Evolutionary conservation across 2,113 vertebrate species (phyloP), one percentile per base, ranked within the genome.

Genomic region (Gambusia affinis): DNA sequence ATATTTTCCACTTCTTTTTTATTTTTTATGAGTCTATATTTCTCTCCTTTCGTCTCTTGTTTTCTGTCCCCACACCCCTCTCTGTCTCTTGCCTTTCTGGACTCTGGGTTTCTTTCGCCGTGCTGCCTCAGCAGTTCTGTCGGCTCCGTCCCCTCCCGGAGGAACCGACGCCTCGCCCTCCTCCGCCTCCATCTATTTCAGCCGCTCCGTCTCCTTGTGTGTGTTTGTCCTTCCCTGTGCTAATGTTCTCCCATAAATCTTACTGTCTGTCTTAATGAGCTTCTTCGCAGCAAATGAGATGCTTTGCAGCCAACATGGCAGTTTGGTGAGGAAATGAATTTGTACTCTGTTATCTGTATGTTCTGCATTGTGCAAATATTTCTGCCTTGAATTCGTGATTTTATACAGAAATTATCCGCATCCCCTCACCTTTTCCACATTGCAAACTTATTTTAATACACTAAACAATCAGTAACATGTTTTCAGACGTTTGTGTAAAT

Each of bases 81-180:
- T 69, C 42, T 75, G 69, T 37, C 66, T 69, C 42, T 60, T 37
- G 29, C 72, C 70, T 67, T 60, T 72, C 70, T 72, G 64, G 33
- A 35, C 67, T 67, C 65, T 60, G 73, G 29, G 31, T 75, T 80
- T 80, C 68, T 60, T 71, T 35, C 31, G 29, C 44, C 1, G 31
- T 84, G 91, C 92, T 88, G 87, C 79, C 85, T 93, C 91, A 92
- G 92, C 92, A 90, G 51, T 87, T 88, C 79, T 84, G 67, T 76
- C 85, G 51, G 61, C 76, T 60, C 68, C 63, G 83, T 86, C 90
- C 89, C 82, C 71, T 89, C 91, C 81, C 80, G 24, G 84, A 85
- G 88, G 87, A 22, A 80, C 75, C 60, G 80, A 70, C 60, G 68
- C 39, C 84, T 74, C 67, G n/a, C 72, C 31, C 70, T 64, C 51